Conservation (phyloP, 2,113 vertebrate species). For the Pungitius pungitius region DNA sequence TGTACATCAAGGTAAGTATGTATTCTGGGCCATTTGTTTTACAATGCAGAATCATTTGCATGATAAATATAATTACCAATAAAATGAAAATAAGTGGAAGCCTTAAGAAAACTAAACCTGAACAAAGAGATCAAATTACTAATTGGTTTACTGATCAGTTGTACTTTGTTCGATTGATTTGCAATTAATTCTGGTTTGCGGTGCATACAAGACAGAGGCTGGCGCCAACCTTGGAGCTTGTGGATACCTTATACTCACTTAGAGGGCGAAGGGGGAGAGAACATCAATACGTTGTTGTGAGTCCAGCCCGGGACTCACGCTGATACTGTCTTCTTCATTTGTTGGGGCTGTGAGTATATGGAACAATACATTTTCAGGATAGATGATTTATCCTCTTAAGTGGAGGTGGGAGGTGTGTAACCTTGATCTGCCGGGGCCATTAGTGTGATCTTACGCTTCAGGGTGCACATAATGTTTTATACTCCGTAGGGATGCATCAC, state of each 20-base stretch:
- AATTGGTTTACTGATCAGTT: constrained; percentile 99
- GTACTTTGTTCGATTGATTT: constrained; percentile 99
- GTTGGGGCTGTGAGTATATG: constrained; percentile 61
- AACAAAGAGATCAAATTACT: constrained; percentile 98
- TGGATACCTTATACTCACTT: constrained; percentile 92
- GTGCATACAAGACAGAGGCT: constrained; percentile 88
- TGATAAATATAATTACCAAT: constrained; percentile 15
- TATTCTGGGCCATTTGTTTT: too few relatives aligned
- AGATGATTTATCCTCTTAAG: constrained; percentile 68
- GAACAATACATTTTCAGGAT: constrained; percentile 69
- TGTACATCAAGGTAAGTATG: too few relatives aligned
- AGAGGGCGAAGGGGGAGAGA: constrained; percentile 80
- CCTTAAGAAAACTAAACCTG: constrained; percentile 84
- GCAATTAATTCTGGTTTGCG: constrained; percentile 99
- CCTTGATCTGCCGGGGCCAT: constrained; percentile 56
- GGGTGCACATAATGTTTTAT: constrained; percentile 59
- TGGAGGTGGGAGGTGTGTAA: constrained; percentile 63
- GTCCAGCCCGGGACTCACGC: constrained; percentile 76
- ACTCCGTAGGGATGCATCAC: constrained; percentile 54
- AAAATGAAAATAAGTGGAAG: constrained; percentile 36
- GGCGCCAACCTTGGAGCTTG: constrained; percentile 94
- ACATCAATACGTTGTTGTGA: constrained; percentile 87
- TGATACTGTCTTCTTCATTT: constrained; percentile 78
- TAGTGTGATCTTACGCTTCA: constrained; percentile 60
- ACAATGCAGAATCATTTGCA: background rate